Conservation (phyloP, 2,888 invertebrate genomes). For the Cordilura impudica region DNA sequence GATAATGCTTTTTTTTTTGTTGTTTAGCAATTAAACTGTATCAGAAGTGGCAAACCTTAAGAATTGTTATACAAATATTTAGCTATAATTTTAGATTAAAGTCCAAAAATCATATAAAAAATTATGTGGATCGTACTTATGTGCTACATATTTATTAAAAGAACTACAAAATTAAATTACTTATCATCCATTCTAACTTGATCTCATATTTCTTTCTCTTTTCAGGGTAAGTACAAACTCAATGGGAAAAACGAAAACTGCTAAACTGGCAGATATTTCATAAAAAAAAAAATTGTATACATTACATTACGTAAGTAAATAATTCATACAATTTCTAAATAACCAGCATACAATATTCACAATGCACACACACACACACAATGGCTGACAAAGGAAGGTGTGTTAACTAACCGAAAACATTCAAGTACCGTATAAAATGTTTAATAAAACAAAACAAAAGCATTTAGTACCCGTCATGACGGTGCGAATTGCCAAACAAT, state of each 20-base stretch:
- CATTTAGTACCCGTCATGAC: constrained; percentile 2
- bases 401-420: background rate
- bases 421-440: background rate
- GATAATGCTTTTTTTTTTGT: background rate
- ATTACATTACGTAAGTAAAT: constrained; percentile 36
- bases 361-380: no score
- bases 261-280: background rate
- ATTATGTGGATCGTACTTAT: no score
- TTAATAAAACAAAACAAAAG: background rate
- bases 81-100: no score
- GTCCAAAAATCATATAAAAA: no score
- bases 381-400: constrained; percentile 15
- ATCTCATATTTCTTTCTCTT: constrained; percentile 14
- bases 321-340: constrained; percentile 8
- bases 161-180: background rate
- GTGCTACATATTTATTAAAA: no score
- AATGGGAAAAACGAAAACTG: background rate
- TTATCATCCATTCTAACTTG: background rate
- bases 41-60: background rate
- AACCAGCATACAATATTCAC: constrained; percentile 24
- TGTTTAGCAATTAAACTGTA: background rate
- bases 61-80: no score
- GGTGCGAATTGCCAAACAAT: background rate
- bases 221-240: constrained; percentile 40
- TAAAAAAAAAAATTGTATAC: constrained; percentile 1